These are phyloP conservation scores for Hecatera dysodea DNA, from an alignment of 2,888 invertebrate species.

Conservation along the genomic window DNA sequence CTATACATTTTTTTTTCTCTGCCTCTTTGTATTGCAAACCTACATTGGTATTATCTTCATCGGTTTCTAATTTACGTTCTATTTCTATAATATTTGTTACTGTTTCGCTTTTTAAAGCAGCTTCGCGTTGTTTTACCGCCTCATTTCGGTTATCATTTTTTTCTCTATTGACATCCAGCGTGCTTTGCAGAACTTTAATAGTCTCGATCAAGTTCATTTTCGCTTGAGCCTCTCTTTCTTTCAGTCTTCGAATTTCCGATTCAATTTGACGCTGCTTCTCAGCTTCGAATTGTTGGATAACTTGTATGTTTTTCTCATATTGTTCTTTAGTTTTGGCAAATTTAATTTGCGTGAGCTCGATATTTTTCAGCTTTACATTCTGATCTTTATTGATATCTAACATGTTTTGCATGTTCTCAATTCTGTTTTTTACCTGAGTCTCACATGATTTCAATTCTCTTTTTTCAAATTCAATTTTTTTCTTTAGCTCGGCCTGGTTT, in stretches of 20 bases:
- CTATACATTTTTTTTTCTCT: too few species aligned
- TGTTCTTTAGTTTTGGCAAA: slow-evolving; percentile 11
- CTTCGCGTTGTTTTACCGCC: too few species aligned
- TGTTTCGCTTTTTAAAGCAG: too few species aligned
- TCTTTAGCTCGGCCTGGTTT: not conserved
- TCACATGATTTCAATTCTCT: not conserved
- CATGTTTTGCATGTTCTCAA: not conserved
- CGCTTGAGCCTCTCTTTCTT: slow-evolving; percentile 12
- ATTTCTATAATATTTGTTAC: too few species aligned
- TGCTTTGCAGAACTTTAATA: not conserved
- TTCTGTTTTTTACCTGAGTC: not conserved
- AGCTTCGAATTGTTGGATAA: too few species aligned
- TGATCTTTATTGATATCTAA: not conserved
- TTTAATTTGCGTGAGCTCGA: not conserved
- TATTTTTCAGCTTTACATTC: not conserved
- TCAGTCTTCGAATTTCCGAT: slow-evolving; percentile 13
- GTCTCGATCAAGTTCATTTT: slow-evolving; percentile 1
- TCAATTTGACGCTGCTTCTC: slow-evolving; percentile 2
- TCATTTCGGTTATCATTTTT: too few species aligned
- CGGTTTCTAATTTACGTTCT: too few species aligned
- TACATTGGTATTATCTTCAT: too few species aligned
- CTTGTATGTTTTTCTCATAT: not conserved
- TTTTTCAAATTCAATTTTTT: slow-evolving; percentile 13
- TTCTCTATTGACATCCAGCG: too few species aligned
- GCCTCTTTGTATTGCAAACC: too few species aligned